phyloP scores from a whole-genome alignment of 2,888 invertebrate species.

The Unio pictorum region DNA sequence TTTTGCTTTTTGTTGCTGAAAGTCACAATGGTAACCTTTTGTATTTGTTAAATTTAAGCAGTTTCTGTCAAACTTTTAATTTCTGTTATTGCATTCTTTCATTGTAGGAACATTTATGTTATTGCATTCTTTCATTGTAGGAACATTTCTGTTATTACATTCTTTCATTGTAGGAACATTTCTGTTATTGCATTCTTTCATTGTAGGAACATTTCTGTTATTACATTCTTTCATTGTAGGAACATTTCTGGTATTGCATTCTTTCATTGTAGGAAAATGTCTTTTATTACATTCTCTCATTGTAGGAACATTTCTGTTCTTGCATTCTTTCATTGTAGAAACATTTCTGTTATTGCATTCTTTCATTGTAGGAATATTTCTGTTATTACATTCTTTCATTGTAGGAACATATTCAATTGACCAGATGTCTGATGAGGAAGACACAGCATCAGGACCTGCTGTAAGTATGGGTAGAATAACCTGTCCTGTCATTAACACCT shows the following conservation, averaged over 20 bases:
- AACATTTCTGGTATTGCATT: no score
- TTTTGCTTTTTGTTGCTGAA: no score
- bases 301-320: no score
- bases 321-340: neutral
- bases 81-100: neutral
- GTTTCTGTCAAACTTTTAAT: no score
- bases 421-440: slow-evolving; percentile 72
- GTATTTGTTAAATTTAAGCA: no score
- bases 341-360: no score
- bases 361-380: neutral
- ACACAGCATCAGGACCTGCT: slow-evolving; percentile 45
- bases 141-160: no score
- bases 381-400: slow-evolving; percentile 1
- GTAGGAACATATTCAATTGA: slow-evolving; percentile 67
- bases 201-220: neutral
- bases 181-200: neutral
- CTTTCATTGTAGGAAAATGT: neutral
- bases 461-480: slow-evolving; percentile 18
- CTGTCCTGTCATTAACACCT: neutral
- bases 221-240: neutral
- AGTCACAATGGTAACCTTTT: no score
- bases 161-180: neutral
- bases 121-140: neutral
- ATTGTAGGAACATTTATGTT: slow-evolving; percentile 41
- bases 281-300: neutral